A percentile compares a stretch with the other conserved stretches of the same genome.
phyloP scores from a whole-genome alignment of 1,140 invertebrate genomes.

The Gyrodactylus bullatarudis region DNA sequence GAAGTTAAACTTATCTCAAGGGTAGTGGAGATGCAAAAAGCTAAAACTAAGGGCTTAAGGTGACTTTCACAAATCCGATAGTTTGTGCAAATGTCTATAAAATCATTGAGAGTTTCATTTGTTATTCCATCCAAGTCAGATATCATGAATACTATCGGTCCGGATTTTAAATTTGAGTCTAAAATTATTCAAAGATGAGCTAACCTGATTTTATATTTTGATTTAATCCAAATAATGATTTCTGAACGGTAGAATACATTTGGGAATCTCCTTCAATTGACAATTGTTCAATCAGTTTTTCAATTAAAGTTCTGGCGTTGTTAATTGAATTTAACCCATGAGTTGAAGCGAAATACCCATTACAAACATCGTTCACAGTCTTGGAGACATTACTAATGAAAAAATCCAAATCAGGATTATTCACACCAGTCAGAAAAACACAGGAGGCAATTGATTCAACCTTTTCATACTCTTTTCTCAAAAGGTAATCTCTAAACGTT shows the following conservation, averaged over 20 bases:
- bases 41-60: neutral
- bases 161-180: neutral
- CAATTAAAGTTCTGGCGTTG: neutral
- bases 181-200: too few species aligned
- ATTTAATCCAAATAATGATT: neutral
- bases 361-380: neutral
- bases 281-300: neutral
- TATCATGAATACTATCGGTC: neutral
- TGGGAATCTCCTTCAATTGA: neutral
- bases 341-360: neutral
- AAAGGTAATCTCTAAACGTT: neutral
- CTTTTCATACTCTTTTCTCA: neutral
- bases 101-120: neutral
- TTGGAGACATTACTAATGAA: neutral
- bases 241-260: neutral
- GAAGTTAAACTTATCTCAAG: neutral
- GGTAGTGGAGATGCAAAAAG: neutral
- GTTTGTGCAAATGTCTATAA: neutral
- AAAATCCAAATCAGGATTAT: neutral
- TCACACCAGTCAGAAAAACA: neutral
- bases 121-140: neutral
- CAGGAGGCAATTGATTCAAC: neutral
- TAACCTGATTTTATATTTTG: neutral
- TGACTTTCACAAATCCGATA: neutral
- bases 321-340: neutral